Evolutionary conservation across 2,113 vertebrate genomes (phyloP).

Genomic region (Channa maculata): DNA sequence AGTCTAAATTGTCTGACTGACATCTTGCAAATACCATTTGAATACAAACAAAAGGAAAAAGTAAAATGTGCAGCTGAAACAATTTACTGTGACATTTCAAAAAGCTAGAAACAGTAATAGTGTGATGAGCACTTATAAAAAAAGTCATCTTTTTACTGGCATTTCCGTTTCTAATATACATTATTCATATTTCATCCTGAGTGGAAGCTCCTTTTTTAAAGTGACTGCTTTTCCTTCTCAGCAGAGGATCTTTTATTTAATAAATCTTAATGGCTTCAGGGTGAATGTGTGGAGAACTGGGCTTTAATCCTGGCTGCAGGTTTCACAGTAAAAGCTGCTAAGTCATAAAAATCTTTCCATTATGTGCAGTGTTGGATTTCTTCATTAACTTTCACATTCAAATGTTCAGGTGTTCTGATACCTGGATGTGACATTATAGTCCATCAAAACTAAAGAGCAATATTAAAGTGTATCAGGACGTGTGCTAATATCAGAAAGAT

Average conservation of each 20-base stretch:
- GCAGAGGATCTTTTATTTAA: constrained; percentile 3
- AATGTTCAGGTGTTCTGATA: background rate
- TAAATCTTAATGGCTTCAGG: constrained; percentile 15
- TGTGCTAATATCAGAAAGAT: background rate
- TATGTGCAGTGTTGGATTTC: background rate
- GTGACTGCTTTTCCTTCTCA: background rate
- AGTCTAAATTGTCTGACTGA: too few species aligned
- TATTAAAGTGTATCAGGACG: constrained; percentile 9
- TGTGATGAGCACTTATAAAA: too few species aligned
- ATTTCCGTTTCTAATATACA: constrained; percentile 13
- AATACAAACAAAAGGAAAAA: too few species aligned
- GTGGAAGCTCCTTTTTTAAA: background rate
- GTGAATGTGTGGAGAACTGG: background rate
- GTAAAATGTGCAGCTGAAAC: constrained; percentile 2
- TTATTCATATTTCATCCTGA: constrained; percentile 35
- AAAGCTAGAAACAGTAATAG: constrained; percentile 4
- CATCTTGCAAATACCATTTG: too few species aligned
- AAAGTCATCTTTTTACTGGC: background rate
- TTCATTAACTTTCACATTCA: background rate
- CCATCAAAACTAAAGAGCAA: constrained; percentile 13
- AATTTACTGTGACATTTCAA: constrained; percentile 44
- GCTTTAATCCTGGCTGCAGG: constrained; percentile 8
- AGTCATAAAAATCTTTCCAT: background rate
- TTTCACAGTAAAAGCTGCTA: background rate
- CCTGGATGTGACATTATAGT: constrained; percentile 12